These are phyloP conservation scores for Acrocephalus scirpaceus DNA, from an alignment of 2,797 vertebrate species.

Conservation along the genomic window DNA sequence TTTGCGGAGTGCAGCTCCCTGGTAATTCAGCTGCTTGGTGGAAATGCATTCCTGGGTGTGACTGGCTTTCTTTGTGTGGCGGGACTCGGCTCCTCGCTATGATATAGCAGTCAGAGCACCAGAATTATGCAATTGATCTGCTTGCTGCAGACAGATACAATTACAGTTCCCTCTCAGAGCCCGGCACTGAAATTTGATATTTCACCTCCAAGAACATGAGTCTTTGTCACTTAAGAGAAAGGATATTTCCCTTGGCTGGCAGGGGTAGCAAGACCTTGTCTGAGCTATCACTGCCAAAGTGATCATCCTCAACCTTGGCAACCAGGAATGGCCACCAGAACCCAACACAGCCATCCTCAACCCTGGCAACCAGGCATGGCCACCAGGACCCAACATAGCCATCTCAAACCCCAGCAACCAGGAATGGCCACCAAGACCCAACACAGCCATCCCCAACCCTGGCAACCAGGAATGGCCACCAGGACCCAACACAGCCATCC, in stretches of 20 bases:
- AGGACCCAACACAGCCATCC: background rate
- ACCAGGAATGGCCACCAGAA: background rate
- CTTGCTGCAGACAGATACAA: constrained; percentile 54
- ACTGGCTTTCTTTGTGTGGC: constrained; percentile 29
- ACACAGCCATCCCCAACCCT: background rate
- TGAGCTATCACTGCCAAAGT: background rate
- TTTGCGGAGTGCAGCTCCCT: background rate
- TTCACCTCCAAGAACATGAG: constrained; percentile 55
- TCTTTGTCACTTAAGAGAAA: constrained; percentile 8
- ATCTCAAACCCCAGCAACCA: background rate
- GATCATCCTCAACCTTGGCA: background rate
- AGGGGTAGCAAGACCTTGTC: background rate
- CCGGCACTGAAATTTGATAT: constrained; percentile 30
- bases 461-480: background rate
- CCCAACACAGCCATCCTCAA: background rate
- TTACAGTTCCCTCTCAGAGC: constrained; percentile 15
- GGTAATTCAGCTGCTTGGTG: constrained; percentile 14
- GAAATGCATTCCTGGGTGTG: constrained; percentile 29
- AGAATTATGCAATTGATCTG: constrained; percentile 64
- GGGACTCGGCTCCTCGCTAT: background rate
- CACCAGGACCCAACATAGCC: background rate
- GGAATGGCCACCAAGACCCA: background rate
- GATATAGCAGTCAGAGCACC: constrained; percentile 24
- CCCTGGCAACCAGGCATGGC: background rate
- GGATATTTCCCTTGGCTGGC: background rate